Conservation (phyloP, 92 coral and sea anemone genomes). For the Epizoanthus ramosus region DNA sequence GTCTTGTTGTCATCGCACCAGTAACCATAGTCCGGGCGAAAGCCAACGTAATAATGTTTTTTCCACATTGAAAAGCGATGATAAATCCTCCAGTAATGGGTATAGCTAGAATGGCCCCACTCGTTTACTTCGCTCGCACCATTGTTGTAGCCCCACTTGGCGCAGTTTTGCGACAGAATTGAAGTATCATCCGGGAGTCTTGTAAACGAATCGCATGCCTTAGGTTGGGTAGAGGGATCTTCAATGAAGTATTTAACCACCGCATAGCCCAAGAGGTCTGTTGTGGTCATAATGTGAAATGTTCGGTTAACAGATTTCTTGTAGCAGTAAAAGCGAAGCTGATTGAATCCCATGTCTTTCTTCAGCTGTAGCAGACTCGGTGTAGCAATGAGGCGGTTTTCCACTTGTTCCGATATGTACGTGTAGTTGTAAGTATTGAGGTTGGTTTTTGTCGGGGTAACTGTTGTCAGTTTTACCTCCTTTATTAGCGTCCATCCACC, state of each 20-base stretch:
- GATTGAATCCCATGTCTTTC: constrained; percentile 66
- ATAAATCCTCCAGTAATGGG: constrained; percentile 52
- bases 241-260: constrained; percentile 67
- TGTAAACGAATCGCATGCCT: constrained; percentile 78
- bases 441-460: constrained; percentile 32
- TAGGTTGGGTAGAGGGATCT: constrained; percentile 50
- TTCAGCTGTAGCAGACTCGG: constrained; percentile 51
- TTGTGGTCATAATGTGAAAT: constrained; percentile 74
- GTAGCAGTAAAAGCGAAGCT: constrained; percentile 74
- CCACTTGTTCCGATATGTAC: constrained; percentile 21
- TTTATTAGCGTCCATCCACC: constrained; percentile 94
- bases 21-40: not conserved
- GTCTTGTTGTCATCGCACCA: constrained; percentile 25
- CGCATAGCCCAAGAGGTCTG: constrained; percentile 45
- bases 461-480: constrained; percentile 45
- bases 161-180: constrained; percentile 62
- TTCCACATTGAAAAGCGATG: constrained; percentile 18
- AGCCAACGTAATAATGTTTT: not conserved
- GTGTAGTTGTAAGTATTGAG: constrained; percentile 63
- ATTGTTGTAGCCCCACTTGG: constrained; percentile 73
- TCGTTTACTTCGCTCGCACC: constrained; percentile 41
- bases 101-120: constrained; percentile 68
- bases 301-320: constrained; percentile 74
- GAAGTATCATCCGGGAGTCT: constrained; percentile 77
- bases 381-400: constrained; percentile 55